Evolutionary conservation across 1,140 invertebrate genomes (phyloP).

Genomic region (Diorhabda sublineata): DNA sequence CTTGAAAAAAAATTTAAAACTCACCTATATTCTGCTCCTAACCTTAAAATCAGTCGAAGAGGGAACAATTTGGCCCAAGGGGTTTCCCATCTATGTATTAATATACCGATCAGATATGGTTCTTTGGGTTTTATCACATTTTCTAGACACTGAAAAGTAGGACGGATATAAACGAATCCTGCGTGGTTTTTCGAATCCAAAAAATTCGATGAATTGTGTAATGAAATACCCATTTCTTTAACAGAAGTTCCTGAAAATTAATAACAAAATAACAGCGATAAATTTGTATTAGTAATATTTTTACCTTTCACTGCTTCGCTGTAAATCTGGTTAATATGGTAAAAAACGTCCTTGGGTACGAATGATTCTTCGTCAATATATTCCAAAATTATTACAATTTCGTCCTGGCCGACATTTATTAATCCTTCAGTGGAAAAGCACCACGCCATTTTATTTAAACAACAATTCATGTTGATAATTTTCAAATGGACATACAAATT

Average conservation of each 20-base stretch:
- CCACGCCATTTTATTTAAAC: slow-evolving; percentile 75
- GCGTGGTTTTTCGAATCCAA: slow-evolving; percentile 77
- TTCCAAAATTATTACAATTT: slow-evolving; percentile 77
- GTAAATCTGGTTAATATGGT: slow-evolving; percentile 72
- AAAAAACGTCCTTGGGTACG: slow-evolving; percentile 74
- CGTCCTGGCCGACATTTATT: slow-evolving; percentile 80
- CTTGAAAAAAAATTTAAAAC: too few species aligned
- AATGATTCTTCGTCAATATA: slow-evolving; percentile 62
- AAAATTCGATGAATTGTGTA: slow-evolving; percentile 59
- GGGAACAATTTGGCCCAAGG: slow-evolving; percentile 86
- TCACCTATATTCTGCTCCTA: slow-evolving; percentile 76
- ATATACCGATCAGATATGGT: slow-evolving; percentile 75
- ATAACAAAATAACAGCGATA: background rate
- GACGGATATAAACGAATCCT: slow-evolving; percentile 79
- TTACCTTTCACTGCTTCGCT: slow-evolving; percentile 70
- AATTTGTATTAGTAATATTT: too few species aligned
- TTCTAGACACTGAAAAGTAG: slow-evolving; percentile 79
- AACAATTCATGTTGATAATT: slow-evolving; percentile 76
- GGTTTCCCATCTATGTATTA: slow-evolving; percentile 83
- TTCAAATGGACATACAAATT: slow-evolving; percentile 77
- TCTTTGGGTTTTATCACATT: slow-evolving; percentile 70
- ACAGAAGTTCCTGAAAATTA: slow-evolving; percentile 62
- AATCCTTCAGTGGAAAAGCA: slow-evolving; percentile 77
- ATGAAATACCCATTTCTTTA: slow-evolving; percentile 68
- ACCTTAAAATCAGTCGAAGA: slow-evolving; percentile 68